Evolutionary conservation across 2,113 vertebrate genomes (phyloP).

Genomic region (Rhea americana): DNA sequence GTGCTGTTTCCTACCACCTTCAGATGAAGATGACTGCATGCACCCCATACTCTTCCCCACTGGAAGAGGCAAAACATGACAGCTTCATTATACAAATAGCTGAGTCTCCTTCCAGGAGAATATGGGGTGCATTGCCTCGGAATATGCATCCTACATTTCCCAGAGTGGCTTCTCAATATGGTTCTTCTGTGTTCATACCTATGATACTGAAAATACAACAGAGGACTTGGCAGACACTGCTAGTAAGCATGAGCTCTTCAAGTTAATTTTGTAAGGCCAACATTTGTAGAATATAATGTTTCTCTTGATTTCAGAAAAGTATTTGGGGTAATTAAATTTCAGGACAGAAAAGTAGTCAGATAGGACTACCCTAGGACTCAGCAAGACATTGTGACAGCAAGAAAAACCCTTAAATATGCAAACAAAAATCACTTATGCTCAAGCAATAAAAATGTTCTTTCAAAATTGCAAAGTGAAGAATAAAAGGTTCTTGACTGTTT

Average conservation of each 20-base stretch:
- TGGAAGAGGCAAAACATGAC: not conserved
- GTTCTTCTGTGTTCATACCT: not conserved
- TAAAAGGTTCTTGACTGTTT: not conserved
- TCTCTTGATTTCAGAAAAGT: not conserved
- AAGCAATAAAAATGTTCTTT: not conserved
- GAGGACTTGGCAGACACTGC: not conserved
- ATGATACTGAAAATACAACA: not conserved
- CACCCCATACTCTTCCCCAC: accelerated
- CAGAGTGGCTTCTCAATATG: not conserved
- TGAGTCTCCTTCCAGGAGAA: not conserved
- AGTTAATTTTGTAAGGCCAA: not conserved
- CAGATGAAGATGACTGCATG: not conserved
- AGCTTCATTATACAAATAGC: not conserved
- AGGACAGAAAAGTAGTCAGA: not conserved
- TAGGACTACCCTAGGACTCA: not conserved
- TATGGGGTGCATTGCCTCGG: not conserved
- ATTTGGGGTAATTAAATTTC: not conserved
- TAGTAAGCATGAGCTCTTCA: not conserved
- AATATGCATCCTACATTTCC: not conserved
- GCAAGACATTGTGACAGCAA: not conserved
- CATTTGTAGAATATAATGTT: not conserved
- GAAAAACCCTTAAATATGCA: not conserved
- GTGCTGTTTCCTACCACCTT: not conserved
- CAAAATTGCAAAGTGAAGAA: not conserved
- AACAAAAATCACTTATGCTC: not conserved